A percentile compares a stretch with the other conserved stretches of the same genome.
phyloP scores from a whole-genome alignment of 1,140 invertebrate genomes.

The Spodoptera frugiperda region DNA sequence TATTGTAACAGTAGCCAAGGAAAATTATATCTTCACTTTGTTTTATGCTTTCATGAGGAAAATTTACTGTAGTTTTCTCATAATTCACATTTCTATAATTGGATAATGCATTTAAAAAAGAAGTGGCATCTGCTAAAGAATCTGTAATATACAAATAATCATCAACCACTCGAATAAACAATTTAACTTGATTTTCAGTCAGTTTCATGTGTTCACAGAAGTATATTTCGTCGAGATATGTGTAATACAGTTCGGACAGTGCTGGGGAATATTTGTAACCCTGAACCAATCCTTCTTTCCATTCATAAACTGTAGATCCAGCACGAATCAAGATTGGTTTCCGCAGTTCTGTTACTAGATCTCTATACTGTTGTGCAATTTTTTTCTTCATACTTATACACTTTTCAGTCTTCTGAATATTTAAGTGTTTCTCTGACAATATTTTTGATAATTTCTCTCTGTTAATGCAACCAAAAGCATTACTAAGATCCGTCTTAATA shows the following conservation, averaged over 20 bases:
- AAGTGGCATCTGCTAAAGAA: conserved; percentile 70
- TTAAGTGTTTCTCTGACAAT: conserved; percentile 65
- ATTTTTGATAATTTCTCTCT: conserved; percentile 72
- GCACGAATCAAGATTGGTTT: conserved; percentile 75
- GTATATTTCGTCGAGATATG: conserved; percentile 74
- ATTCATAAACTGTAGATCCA: conserved; percentile 80
- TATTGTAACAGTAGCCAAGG: conserved; percentile 79
- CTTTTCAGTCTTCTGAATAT: conserved; percentile 67
- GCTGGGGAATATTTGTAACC: conserved; percentile 84
- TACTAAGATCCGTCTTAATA: conserved; percentile 81
- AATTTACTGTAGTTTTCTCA: conserved; percentile 80
- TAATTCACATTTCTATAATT: conserved; percentile 81
- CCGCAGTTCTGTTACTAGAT: conserved; percentile 72
- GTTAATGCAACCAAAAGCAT: conserved; percentile 84
- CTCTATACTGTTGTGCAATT: conserved; percentile 70
- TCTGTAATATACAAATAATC: conserved; percentile 84
- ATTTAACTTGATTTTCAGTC: conserved; percentile 60
- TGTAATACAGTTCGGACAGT: conserved; percentile 82
- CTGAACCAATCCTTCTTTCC: conserved; percentile 82
- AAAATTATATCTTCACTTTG: conserved; percentile 72
- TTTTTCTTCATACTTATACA: conserved; percentile 68
- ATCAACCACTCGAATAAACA: conserved; percentile 81
- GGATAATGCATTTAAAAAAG: conserved; percentile 74
- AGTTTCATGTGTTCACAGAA: conserved; percentile 67
- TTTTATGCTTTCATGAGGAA: conserved; percentile 68